These are phyloP conservation scores for Lampris incognitus DNA, from an alignment of 2,113 vertebrate species.

Conservation along the genomic window DNA sequence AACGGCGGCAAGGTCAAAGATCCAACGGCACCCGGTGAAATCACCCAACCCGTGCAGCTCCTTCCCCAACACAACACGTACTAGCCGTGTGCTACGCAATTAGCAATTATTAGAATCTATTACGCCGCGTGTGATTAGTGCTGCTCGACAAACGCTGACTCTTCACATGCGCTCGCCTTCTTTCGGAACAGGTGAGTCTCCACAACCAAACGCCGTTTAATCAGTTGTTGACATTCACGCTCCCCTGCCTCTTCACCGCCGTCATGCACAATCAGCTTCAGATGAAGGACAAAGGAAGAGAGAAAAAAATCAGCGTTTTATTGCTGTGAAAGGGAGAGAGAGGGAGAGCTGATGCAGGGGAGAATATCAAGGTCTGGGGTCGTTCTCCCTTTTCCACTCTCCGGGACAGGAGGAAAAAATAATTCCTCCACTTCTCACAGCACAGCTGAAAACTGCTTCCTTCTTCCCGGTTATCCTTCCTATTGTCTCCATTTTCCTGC, in stretches of 20 bases:
- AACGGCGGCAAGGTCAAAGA: slow-evolving; percentile 29
- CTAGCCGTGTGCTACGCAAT: slow-evolving; percentile 29
- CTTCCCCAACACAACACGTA: slow-evolving; percentile 31
- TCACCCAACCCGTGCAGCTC: slow-evolving; percentile 8
- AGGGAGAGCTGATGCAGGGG: slow-evolving; percentile 17
- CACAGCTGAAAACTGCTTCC: slow-evolving; percentile 36
- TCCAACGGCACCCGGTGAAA: slow-evolving; percentile 26
- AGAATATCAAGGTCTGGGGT: slow-evolving; percentile 55
- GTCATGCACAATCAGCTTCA: slow-evolving; percentile 53
- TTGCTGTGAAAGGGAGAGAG: slow-evolving; percentile 15
- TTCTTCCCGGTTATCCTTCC: slow-evolving; percentile 35
- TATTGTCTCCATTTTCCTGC: slow-evolving; percentile 5
- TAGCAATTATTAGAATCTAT: slow-evolving; percentile 39
- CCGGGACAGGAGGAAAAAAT: slow-evolving; percentile 19
- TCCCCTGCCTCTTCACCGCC: slow-evolving; percentile 25
- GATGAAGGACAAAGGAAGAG: slow-evolving; percentile 9
- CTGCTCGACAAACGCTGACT: not conserved
- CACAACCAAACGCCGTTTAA: slow-evolving; percentile 41
- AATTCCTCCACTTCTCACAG: slow-evolving; percentile 33
- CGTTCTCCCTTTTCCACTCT: slow-evolving; percentile 15
- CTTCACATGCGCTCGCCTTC: slow-evolving; percentile 12
- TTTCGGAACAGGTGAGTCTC: slow-evolving; percentile 20
- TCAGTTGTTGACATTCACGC: slow-evolving; percentile 55
- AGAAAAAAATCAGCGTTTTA: slow-evolving; percentile 34
- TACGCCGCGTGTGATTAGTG: slow-evolving; percentile 20